Base-by-base conservation (phyloP, 2,888 invertebrate species). In the Euclidia mi region DNA sequence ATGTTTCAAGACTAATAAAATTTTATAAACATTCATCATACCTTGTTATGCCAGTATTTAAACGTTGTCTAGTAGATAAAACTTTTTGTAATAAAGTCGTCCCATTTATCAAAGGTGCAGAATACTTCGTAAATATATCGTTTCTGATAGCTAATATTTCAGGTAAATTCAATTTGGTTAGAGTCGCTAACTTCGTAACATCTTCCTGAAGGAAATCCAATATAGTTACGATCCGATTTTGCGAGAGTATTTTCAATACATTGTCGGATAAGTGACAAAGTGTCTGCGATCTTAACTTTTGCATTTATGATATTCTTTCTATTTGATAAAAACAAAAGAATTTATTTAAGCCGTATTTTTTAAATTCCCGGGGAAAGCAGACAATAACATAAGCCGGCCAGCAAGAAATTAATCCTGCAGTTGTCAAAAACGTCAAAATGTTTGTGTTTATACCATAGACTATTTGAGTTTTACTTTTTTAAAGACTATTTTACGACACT, bases 141-240 rank as follows among this genome's bases (percentile, higher is more conserved):
- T 81, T 89, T 70, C 91, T 86, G 49, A 91, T 76, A 20, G 78
- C 65, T 70, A 90, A 65, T 70, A 90, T 68, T 81, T 96, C 94
- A 75, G 95, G 89, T 63, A 95, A 88, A 42, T 84, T 83, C 46
- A 96, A 83, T 76, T 91, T 92, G 6, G 95, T 93, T 44, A 95
- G 71, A 11, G 78, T 79, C 31, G 91, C 81, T 59, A 96, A 76
- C 69, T 95, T 95, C 56, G 95, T 95, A 11, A 91, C 82, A 73
- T 96, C 95, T 74, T 95, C 94, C 66, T 92, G 84, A 55, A 96
- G 82, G 82, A 96, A 96, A 74, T 96, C 95, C 29, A 94, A 76
- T 34, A 95, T 83, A 7, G 95, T 95, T 58, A 77, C 87, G 56
- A 96, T 95, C 48, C 95, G 93, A 75, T 95, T 95, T 51, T 88